Percentiles rank a stretch among this genome's conserved stretches.
Evolutionary conservation across 2,888 invertebrate species (phyloP).

Genomic region (Myathropa florea): DNA sequence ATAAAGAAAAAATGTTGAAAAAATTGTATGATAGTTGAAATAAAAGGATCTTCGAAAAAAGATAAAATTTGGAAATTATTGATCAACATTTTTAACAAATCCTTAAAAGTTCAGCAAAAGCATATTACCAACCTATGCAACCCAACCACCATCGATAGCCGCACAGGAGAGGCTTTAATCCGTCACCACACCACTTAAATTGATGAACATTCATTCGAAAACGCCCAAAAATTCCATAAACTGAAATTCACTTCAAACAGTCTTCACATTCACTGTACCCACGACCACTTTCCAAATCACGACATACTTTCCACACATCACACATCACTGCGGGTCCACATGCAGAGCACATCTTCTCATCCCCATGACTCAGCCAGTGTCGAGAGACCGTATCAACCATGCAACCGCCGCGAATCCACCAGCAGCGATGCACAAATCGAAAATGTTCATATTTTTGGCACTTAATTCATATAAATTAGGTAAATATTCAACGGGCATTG

Average conservation of each 20-base stretch:
- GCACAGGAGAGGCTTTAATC: no score
- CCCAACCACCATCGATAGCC: no score
- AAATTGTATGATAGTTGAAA: no score
- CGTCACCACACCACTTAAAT: no score
- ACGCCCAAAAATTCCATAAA: not conserved
- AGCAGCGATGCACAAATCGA: constrained; percentile 28
- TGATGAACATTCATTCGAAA: no score
- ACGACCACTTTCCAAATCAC: constrained; percentile 45
- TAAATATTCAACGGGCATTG: constrained; percentile 70
- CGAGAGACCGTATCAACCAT: not conserved
- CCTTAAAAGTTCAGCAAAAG: no score
- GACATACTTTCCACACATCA: constrained; percentile 61
- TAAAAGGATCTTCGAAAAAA: no score
- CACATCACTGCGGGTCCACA: constrained; percentile 50
- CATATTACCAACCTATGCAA: no score
- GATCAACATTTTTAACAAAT: no score
- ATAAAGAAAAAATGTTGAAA: no score
- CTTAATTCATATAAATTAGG: constrained; percentile 72
- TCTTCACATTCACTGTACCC: constrained; percentile 27
- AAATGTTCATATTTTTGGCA: constrained; percentile 72
- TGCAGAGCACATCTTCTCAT: not conserved
- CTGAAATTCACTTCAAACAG: not conserved
- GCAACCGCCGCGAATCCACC: not conserved
- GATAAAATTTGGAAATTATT: no score
- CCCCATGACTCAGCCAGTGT: not conserved